These are phyloP conservation scores for Picathartes gymnocephalus DNA, from an alignment of 2,113 vertebrate genomes.

Conservation along the genomic window DNA sequence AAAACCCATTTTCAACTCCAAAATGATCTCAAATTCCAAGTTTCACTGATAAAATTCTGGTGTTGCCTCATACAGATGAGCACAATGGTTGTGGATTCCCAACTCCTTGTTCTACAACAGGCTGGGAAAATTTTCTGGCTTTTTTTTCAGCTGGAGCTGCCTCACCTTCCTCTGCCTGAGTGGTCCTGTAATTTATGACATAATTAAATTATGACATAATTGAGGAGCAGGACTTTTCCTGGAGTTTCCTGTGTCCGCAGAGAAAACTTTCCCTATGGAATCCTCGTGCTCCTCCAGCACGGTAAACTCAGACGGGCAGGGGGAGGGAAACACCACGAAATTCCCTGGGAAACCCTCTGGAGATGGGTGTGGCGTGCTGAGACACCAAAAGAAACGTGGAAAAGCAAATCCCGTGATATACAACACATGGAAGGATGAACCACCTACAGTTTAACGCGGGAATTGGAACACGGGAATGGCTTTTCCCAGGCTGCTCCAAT, in stretches of 20 bases:
- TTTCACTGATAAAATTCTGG: neutral
- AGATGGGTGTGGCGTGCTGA: neutral
- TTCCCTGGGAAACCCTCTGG: neutral
- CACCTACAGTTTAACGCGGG: neutral
- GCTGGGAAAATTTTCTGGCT: neutral
- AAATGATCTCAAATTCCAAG: neutral
- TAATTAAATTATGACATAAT: neutral
- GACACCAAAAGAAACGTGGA: neutral
- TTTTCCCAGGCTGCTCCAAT: slow-evolving; percentile 23
- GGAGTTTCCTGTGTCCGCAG: neutral
- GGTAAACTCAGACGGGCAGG: neutral
- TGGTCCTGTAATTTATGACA: fast-evolving
- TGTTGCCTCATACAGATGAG: fast-evolving
- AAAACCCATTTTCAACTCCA: neutral
- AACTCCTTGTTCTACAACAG: neutral
- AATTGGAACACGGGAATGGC: neutral
- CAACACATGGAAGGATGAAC: neutral
- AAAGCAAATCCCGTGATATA: neutral
- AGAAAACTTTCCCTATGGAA: neutral
- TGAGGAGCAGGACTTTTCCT: neutral
- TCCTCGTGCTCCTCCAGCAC: neutral
- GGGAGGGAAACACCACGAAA: neutral
- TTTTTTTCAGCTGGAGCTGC: neutral
- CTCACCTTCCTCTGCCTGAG: neutral
- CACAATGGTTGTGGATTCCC: neutral